Evolutionary conservation across 1,140 invertebrate species (phyloP).

Genomic region (Macrostomum lignano): DNA sequence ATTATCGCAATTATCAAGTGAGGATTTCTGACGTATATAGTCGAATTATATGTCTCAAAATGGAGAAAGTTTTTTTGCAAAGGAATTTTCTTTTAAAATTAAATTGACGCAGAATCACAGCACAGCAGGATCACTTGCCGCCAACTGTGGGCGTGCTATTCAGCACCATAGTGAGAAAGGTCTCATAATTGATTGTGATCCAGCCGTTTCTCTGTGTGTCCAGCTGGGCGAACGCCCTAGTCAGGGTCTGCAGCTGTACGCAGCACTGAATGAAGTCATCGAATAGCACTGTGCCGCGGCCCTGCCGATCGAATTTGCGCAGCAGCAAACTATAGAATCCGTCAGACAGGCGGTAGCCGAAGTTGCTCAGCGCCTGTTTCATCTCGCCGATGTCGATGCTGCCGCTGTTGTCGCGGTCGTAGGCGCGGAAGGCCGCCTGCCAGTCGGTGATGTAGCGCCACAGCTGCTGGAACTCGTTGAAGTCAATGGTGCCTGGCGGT

Average conservation of each 20-base stretch:
- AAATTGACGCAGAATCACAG: too few species aligned
- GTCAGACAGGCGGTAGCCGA: slow-evolving; percentile 59
- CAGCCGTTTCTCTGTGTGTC: slow-evolving; percentile 77
- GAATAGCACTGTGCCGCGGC: slow-evolving; percentile 63
- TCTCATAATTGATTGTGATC: slow-evolving; percentile 81
- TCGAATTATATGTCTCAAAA: too few species aligned
- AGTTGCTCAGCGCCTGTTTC: slow-evolving; percentile 54
- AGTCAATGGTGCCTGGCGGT: slow-evolving; percentile 62
- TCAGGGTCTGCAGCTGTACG: slow-evolving; percentile 64
- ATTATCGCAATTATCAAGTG: too few species aligned
- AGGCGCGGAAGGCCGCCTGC: slow-evolving; percentile 73
- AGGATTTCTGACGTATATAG: too few species aligned
- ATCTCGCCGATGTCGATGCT: slow-evolving; percentile 70
- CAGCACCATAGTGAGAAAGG: slow-evolving; percentile 76
- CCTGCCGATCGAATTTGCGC: slow-evolving; percentile 67
- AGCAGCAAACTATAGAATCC: slow-evolving; percentile 48
- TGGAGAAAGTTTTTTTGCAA: too few species aligned
- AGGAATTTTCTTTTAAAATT: too few species aligned
- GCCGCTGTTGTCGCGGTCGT: slow-evolving; percentile 76
- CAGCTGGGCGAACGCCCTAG: slow-evolving; percentile 51
- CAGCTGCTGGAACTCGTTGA: slow-evolving; percentile 68
- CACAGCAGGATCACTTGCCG: too few species aligned
- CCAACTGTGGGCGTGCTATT: too few species aligned
- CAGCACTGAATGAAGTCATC: slow-evolving; percentile 96
- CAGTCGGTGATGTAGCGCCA: slow-evolving; percentile 98